These are phyloP conservation scores for Toxotes lorentzi DNA, from an alignment of 2,797 vertebrate genomes.

Conservation along the genomic window DNA sequence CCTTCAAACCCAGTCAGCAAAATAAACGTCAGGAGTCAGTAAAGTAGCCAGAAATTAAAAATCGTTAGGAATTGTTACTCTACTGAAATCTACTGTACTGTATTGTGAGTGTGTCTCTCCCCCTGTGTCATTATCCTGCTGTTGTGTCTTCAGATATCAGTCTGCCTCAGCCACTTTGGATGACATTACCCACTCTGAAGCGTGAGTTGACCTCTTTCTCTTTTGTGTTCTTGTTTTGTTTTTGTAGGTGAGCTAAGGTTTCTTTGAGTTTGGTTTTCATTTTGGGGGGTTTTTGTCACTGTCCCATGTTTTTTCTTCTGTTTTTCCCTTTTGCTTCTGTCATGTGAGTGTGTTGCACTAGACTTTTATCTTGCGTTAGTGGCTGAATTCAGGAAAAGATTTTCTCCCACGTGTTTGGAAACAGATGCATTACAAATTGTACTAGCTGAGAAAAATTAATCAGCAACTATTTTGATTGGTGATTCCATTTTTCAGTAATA, in stretches of 20 bases:
- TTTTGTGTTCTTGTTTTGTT: conserved; percentile 56
- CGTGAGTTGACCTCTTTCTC: conserved; percentile 87
- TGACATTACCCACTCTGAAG: conserved; percentile 91
- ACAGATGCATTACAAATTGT: not conserved
- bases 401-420: not conserved
- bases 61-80: not conserved
- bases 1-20: not conserved
- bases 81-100: conserved; percentile 28
- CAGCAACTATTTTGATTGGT: no score
- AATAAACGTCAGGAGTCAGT: no score
- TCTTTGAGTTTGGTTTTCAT: conserved; percentile 43
- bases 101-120: conserved; percentile 62
- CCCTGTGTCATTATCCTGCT: conserved; percentile 79
- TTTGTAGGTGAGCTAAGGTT: conserved; percentile 44
- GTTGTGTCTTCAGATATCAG: conserved; percentile 94
- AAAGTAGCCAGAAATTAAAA: not conserved
- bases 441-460: no score
- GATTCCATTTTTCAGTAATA: no score
- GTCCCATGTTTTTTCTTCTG: conserved; percentile 4
- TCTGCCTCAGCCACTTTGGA: conserved; percentile 93
- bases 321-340: conserved; percentile 19
- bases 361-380: not conserved
- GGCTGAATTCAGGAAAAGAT: not conserved
- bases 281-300: not conserved
- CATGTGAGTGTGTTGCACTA: not conserved